Evolutionary conservation across 1,140 invertebrate species (phyloP).

Genomic region (Tetramorium alpestre): DNA sequence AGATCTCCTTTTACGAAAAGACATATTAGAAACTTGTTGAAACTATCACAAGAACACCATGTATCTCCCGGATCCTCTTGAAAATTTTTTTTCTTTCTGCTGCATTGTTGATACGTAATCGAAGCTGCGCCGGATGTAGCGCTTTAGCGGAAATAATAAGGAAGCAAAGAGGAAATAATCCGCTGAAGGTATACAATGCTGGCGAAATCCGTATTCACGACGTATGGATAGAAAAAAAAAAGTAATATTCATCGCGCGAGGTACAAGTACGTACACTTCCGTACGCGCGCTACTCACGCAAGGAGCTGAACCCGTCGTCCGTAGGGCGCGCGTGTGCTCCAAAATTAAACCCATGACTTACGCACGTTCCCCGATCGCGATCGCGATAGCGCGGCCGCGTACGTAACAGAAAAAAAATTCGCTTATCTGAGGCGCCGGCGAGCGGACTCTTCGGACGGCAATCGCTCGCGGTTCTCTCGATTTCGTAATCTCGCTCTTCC

Average conservation of each 20-base stretch:
- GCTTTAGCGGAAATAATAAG: conserved; percentile 1
- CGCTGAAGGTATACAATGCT: background rate
- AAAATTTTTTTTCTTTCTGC: background rate
- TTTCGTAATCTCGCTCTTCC: conserved; percentile 63
- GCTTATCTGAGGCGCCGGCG: conserved; percentile 43
- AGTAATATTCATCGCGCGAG: background rate
- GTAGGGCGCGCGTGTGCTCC: background rate
- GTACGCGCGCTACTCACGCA: background rate
- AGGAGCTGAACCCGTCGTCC: background rate
- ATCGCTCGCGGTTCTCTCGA: conserved; percentile 16
- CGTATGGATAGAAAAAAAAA: background rate
- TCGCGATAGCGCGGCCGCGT: background rate
- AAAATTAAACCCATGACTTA: conserved; percentile 40
- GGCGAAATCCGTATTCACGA: background rate
- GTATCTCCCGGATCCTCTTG: background rate
- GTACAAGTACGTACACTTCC: background rate
- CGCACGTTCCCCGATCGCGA: background rate
- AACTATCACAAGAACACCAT: background rate
- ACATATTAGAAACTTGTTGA: background rate
- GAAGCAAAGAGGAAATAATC: background rate
- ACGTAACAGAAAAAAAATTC: background rate
- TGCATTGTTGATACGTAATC: background rate
- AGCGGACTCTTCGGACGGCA: background rate
- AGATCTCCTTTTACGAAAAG: background rate
- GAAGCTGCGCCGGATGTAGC: background rate